These are phyloP conservation scores for Trichoplax adhaerens DNA, from an alignment of 37 sponge, comb jelly and placozoan genomes.

Conservation along the genomic window DNA sequence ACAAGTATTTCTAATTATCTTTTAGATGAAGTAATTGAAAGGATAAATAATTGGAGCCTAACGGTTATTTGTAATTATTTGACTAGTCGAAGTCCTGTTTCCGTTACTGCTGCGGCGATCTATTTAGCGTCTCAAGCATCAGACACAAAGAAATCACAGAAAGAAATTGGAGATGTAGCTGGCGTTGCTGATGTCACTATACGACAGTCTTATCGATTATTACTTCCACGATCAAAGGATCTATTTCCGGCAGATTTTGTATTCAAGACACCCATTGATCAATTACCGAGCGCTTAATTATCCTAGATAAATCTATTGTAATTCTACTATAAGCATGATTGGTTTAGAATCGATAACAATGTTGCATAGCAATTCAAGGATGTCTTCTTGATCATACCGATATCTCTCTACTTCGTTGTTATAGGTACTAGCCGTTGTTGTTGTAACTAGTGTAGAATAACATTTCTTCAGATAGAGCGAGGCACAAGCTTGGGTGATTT, in stretches of 20 bases:
- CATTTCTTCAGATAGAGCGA: too few relatives aligned
- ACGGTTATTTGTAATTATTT: too few relatives aligned
- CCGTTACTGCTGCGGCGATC: constrained; percentile 91
- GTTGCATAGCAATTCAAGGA: too few relatives aligned
- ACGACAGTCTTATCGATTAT: constrained; percentile 62
- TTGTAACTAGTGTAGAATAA: too few relatives aligned
- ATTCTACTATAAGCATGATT: not conserved
- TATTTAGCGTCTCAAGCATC: constrained; percentile 91
- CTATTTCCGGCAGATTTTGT: constrained; percentile 78
- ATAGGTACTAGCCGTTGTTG: too few relatives aligned
- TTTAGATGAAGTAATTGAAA: not conserved
- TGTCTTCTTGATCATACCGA: too few relatives aligned
- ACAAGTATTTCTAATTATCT: constrained; percentile 1
- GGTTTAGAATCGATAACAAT: too few relatives aligned
- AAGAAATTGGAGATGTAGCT: constrained; percentile 93
- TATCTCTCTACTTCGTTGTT: too few relatives aligned
- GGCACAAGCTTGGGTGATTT: too few relatives aligned
- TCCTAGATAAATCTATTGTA: not conserved
- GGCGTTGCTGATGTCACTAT: constrained; percentile 98
- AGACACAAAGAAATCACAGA: constrained; percentile 60
- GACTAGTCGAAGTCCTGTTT: constrained; percentile 6
- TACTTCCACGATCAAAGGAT: constrained; percentile 52
- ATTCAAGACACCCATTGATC: constrained; percentile 46
- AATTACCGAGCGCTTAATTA: constrained; percentile 26
- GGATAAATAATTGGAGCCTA: not conserved